A percentile compares a stretch with the other conserved stretches of the same genome.
Conservation (phyloP, 2,888 invertebrate species). For the Lycocerus yunnanus region DNA sequence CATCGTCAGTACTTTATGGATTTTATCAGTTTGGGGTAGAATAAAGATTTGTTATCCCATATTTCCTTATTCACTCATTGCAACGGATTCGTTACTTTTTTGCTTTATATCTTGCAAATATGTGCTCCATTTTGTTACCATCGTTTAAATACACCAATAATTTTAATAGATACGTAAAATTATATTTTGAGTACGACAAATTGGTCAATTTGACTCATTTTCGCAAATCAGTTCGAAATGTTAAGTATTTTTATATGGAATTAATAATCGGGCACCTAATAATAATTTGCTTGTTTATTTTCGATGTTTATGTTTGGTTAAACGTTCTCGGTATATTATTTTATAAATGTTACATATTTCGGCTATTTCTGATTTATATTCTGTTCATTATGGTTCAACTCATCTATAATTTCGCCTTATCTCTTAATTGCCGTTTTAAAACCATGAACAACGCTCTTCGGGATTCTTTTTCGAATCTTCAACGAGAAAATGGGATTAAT, state of each 20-base stretch:
- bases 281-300: not conserved
- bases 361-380: conserved; percentile 1
- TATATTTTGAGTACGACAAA: not conserved
- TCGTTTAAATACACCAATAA: not conserved
- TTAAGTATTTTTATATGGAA: not conserved
- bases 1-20: not conserved
- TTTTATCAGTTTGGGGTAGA: not conserved
- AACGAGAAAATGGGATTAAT: not conserved
- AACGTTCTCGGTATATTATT: not conserved
- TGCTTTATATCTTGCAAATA: not conserved
- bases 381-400: conserved; percentile 1
- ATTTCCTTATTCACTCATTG: not conserved
- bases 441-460: not conserved
- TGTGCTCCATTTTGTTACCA: not conserved
- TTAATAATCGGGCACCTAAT: not conserved
- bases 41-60: not conserved
- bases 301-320: conserved; percentile 10
- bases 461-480: not conserved
- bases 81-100: not conserved
- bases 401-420: conserved; percentile 1
- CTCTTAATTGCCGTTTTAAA: not conserved
- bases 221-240: not conserved
- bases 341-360: conserved; percentile 5
- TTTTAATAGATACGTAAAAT: not conserved
- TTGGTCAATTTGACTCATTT: not conserved